Evolutionary conservation across 1,140 invertebrate genomes (phyloP), one percentile per base, ranked within the genome.

Genomic region (Augochlora pura): DNA sequence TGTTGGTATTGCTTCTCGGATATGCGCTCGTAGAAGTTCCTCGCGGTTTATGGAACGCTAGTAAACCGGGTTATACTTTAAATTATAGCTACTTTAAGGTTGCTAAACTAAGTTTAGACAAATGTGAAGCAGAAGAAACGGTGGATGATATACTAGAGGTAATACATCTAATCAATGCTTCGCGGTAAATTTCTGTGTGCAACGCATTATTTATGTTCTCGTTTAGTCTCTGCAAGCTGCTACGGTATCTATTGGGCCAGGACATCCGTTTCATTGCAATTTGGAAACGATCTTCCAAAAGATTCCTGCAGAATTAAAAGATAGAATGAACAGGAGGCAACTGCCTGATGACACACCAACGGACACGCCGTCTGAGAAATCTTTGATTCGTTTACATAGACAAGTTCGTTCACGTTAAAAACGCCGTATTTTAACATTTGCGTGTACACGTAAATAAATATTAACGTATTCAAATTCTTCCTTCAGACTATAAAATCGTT

Each of bases 21-120:
- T 99, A 99, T 93, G 98, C 99, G 5, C 93, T 99, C 39, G 98
- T 99, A 0, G 98, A 99, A 92, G 97, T 99, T 1, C 99, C 99
- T 1, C 94, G 98, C 49, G 96, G 95, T 78, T 92, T 99, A 16
- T 99, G 97, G 97, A 96, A 97, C 87, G 95, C 96, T 88, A 96
- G 95, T 70, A 96, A 96, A 92, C 95, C 96, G 80, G 96, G 96
- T 68, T 97, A 97, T 84, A 96, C 95, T 42, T 93, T 99, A 39
- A 96, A 97, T 80, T 96, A 97, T 85, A 96, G 96, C 14, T 99
- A 99, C 91, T 99, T 99, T 91, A 98, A 98, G 93, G 96, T 98
- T 77, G 97, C 99, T n/a, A 99, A 99, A 93, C 93, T 99, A 10
- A 98, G 96, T 90, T 96, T 96, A n/a, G 99, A 99, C 86, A 98